A percentile compares a stretch with the other conserved stretches of the same genome.
Conservation (phyloP, 1,140 invertebrate species). For the Reticulitermes speratus region DNA sequence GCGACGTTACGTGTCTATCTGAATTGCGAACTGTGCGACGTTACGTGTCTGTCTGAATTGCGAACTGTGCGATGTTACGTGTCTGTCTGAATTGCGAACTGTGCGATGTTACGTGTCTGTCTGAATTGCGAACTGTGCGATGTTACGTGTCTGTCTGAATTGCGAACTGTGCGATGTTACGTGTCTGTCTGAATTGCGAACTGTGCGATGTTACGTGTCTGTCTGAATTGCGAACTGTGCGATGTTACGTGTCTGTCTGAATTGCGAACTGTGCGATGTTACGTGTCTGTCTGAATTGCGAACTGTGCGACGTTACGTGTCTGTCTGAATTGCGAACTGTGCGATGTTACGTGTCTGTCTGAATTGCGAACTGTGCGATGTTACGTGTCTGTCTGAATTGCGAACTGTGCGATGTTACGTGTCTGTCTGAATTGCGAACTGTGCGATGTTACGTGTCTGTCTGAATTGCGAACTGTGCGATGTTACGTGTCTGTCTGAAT, state of each 20-base stretch:
- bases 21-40: neutral
- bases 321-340: neutral
- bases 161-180: neutral
- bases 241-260: neutral
- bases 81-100: neutral
- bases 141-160: neutral
- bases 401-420: neutral
- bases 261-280: neutral
- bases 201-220: neutral
- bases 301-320: neutral
- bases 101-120: neutral
- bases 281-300: neutral
- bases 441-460: neutral
- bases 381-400: neutral
- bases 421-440: neutral
- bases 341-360: neutral
- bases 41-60: neutral
- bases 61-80: neutral
- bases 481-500: neutral
- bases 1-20: neutral
- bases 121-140: neutral
- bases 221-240: neutral
- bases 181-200: neutral
- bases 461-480: neutral
- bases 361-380: neutral